Conservation (phyloP, 1,140 invertebrate species). For the Eciton burchellii region DNA sequence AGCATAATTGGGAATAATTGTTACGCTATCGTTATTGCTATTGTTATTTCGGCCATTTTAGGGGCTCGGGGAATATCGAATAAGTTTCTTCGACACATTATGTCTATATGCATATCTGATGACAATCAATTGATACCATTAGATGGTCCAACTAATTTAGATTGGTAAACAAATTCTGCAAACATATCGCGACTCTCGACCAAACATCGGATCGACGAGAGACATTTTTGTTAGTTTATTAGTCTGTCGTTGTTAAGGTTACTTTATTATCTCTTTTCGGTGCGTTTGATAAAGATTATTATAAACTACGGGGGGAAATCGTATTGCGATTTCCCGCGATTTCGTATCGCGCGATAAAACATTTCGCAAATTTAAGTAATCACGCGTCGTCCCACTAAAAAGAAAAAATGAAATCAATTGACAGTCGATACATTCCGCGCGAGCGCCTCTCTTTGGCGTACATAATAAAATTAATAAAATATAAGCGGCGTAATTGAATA, state of each 20-base stretch:
- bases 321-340: no score
- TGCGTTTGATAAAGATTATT: no score
- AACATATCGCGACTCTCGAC: not conserved
- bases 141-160: not conserved
- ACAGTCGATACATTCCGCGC: not conserved
- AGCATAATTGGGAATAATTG: constrained; percentile 45
- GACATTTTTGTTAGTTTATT: not conserved
- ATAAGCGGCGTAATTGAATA: not conserved
- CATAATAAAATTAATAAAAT: constrained; percentile 7
- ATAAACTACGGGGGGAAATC: no score
- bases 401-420: constrained; percentile 11
- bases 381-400: not conserved
- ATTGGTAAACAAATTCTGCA: not conserved
- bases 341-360: no score
- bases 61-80: not conserved
- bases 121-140: not conserved
- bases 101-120: not conserved
- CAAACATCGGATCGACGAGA: not conserved
- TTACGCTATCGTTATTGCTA: constrained; percentile 26
- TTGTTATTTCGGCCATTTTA: constrained; percentile 22
- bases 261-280: no score
- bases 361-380: constrained; percentile 2
- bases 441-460: not conserved
- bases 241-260: not conserved
- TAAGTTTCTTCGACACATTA: not conserved